phyloP scores from a whole-genome alignment of 2,797 vertebrate species.

The Rhincodon typus region DNA sequence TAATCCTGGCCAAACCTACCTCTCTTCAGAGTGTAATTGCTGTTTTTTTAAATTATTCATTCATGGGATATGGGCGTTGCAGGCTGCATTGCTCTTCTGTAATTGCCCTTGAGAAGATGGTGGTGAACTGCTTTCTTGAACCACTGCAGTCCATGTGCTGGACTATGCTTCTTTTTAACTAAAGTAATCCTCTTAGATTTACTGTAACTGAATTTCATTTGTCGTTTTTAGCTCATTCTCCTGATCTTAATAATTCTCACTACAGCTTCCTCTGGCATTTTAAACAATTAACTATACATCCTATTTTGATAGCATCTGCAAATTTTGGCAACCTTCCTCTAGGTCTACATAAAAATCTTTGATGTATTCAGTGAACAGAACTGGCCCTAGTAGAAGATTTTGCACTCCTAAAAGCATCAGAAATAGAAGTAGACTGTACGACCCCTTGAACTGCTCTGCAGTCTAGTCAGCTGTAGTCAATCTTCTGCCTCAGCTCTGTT shows the following conservation, averaged over 20 bases:
- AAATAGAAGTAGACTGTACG: no score
- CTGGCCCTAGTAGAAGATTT: background rate
- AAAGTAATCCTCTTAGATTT: background rate
- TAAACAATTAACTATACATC: background rate
- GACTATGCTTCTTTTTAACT: background rate
- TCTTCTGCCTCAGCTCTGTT: no score
- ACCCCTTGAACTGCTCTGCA: no score
- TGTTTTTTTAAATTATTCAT: no score
- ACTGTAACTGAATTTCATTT: background rate
- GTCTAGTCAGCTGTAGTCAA: no score
- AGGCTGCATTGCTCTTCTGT: no score
- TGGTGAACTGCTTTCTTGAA: no score
- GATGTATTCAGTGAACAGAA: background rate
- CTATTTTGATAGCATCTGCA: background rate
- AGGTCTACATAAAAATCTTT: background rate
- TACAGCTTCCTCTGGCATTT: background rate
- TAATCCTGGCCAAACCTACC: background rate
- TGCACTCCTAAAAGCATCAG: background rate
- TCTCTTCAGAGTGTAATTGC: background rate
- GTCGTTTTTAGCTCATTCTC: background rate
- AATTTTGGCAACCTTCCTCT: background rate
- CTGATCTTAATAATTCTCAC: background rate
- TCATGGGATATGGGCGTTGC: no score
- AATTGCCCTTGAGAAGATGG: no score
- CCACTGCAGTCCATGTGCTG: no score